Base-by-base conservation (phyloP, 1,140 invertebrate genomes). In the Mamestra configurata region DNA sequence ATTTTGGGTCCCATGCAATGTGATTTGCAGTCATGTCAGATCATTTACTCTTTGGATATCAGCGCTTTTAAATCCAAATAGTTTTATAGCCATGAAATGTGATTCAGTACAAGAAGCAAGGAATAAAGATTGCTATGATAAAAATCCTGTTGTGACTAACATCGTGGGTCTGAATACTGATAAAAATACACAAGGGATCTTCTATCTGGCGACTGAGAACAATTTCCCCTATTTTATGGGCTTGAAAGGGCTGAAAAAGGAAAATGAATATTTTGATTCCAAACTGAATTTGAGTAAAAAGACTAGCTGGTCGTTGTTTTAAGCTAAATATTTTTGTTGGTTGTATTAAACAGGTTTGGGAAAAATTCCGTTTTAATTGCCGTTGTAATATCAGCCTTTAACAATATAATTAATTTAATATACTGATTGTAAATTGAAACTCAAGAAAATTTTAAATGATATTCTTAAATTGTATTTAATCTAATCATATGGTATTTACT, bases 61-160 rank as follows among this genome's bases (percentile, higher is more conserved):
- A 2, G 87, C 90, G 7, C 13, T 94, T 2, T 71, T 78, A 22
- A 51, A 94, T 37, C 89, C 86, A 0, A 59, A 92, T 6, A 80
- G 77, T 4, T 94, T 92, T 78, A 86, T 94, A 10, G 91, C 86
- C 0, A 80, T 94, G 1, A 79, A 92, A 64, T 94, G 92, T 37
- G 88, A 92, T 77, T 88, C 90, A 0, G 88, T 93, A 0, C 91
- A 94, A 43, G 84, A 92, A 15, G 92, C 92, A 7, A 84, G 91
- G 13, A 51, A 90, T 11, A 86, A 78, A 35, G 76, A 89, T 6
- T 93, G 92, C 40, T 92, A 85, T 35, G 85, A 89, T 20, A 86
- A 83, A 55, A 68, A 64, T 20, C 92, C 92, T 0, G 27, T 72
- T 46, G 82, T 87, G 0, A 92, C 89, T 0, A 92, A 91, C 31